These are phyloP conservation scores for Machaerirhynchus nigripectus DNA, from an alignment of 2,113 vertebrate genomes.

Conservation along the genomic window DNA sequence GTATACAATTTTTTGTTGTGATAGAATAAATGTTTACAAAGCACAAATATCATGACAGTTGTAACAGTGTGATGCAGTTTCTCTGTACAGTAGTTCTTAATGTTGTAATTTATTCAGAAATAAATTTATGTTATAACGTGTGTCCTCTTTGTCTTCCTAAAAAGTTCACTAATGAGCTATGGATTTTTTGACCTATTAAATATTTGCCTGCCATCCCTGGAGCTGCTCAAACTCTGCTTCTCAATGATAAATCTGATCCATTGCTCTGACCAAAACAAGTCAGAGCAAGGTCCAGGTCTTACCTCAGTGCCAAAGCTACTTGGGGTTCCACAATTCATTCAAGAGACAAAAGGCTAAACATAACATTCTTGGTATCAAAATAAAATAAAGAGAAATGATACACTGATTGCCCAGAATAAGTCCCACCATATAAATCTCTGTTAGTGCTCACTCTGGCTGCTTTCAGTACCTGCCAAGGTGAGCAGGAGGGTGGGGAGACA, in stretches of 20 bases:
- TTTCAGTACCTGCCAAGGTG: neutral
- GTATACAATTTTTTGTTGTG: constrained; percentile 57
- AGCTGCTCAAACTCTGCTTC: neutral
- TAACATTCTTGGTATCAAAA: neutral
- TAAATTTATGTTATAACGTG: constrained; percentile 69
- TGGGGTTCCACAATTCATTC: neutral
- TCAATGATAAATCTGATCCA: neutral
- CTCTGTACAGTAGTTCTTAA: constrained; percentile 62
- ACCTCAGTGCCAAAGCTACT: neutral
- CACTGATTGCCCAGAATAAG: neutral
- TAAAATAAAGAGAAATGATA: neutral
- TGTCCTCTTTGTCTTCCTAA: neutral
- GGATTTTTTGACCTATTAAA: neutral
- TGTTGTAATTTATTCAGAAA: constrained; percentile 67
- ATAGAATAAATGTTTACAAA: constrained; percentile 74
- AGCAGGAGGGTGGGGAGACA: neutral
- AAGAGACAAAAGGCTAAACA: neutral
- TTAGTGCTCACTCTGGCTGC: neutral
- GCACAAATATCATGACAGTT: constrained; percentile 71
- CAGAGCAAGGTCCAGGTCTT: neutral
- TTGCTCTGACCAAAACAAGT: neutral
- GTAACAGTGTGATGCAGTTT: constrained; percentile 69
- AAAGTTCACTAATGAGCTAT: neutral
- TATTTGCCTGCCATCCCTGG: neutral
- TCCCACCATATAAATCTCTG: neutral